Conservation (phyloP, 2,888 invertebrate genomes). For the Leptinotarsa rubiginosa region DNA sequence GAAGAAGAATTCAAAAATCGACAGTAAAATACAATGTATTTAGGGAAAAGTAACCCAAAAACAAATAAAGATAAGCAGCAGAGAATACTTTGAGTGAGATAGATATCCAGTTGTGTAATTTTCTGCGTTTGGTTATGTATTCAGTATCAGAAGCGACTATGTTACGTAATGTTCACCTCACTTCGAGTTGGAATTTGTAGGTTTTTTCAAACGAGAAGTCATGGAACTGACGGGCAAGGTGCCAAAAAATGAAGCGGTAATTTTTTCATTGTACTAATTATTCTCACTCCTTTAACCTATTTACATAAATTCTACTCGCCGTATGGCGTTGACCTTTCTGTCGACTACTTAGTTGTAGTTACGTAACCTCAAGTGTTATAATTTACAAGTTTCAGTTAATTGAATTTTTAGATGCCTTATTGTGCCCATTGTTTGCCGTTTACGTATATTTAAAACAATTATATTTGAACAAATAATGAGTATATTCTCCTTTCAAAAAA, state of each 20-base stretch:
- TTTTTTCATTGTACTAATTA: conserved; percentile 41
- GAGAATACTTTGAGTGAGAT: too few species aligned
- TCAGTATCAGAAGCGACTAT: not conserved
- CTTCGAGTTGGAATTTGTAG: not conserved
- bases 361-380: conserved; percentile 31
- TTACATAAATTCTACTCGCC: conserved; percentile 38
- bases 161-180: not conserved
- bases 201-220: not conserved
- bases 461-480: conserved; percentile 12
- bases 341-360: conserved; percentile 35
- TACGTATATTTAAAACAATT: conserved; percentile 27
- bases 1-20: too few species aligned
- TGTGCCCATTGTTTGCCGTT: conserved; percentile 24
- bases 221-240: conserved; percentile 18
- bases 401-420: conserved; percentile 23
- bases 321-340: conserved; percentile 38
- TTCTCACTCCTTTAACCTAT: conserved; percentile 37
- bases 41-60: too few species aligned
- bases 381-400: conserved; percentile 35
- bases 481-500: conserved; percentile 24
- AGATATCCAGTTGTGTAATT: not conserved
- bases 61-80: too few species aligned
- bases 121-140: not conserved
- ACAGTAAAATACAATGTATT: too few species aligned
- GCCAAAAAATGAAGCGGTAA: conserved; percentile 27